Percentiles rank a stretch among this genome's conserved stretches.
phyloP scores from a whole-genome alignment of 1,140 invertebrate genomes.

The Cydia strobilella region DNA sequence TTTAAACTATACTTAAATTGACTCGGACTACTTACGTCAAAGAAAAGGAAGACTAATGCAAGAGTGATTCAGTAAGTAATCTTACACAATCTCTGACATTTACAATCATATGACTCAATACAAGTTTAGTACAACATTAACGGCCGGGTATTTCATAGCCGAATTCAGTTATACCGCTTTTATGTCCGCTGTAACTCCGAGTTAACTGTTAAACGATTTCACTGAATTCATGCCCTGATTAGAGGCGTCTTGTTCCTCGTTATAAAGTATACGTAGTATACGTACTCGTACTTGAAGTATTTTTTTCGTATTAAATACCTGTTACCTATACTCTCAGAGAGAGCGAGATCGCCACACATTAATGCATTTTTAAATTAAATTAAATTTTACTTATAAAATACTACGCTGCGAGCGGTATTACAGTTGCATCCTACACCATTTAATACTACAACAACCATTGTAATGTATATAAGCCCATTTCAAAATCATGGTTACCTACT shows the following conservation, averaged over 20 bases:
- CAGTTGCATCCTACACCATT: too few relatives aligned
- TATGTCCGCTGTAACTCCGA: background rate
- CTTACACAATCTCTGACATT: background rate
- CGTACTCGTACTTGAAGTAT: background rate
- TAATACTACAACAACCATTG: too few relatives aligned
- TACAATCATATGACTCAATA: background rate
- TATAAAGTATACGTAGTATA: background rate
- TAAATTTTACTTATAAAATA: too few relatives aligned
- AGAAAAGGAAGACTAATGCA: background rate
- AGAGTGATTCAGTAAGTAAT: background rate
- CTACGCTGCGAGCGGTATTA: too few relatives aligned
- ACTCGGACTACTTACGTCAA: background rate
- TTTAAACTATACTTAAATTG: background rate
- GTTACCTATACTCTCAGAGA: background rate
- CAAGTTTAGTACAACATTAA: background rate
- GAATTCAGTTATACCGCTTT: background rate
- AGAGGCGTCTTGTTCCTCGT: background rate
- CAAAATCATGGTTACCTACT: too few relatives aligned
- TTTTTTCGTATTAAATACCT: background rate
- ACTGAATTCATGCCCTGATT: background rate
- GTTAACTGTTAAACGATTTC: constrained; percentile 1
- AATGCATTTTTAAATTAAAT: too few relatives aligned
- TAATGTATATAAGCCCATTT: too few relatives aligned
- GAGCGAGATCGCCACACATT: too few relatives aligned
- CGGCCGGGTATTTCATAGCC: background rate